Evolutionary conservation across 35 echinoderm and acorn worm genomes (phyloP).

Genomic region (Apostichopus parvimensis): DNA sequence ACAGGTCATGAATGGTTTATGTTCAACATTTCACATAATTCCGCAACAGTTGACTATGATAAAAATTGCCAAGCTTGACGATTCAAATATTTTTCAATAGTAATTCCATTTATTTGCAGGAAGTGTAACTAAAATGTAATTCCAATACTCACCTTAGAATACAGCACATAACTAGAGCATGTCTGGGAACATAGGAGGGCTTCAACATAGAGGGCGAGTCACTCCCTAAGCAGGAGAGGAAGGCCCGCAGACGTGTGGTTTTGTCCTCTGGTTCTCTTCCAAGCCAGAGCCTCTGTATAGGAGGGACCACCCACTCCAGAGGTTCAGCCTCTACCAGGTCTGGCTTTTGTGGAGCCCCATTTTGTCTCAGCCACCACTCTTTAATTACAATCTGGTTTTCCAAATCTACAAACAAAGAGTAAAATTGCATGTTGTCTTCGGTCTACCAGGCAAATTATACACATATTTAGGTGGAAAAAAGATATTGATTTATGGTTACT

Average conservation of each 20-base stretch:
- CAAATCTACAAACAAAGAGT: not conserved
- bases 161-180: conserved; percentile 91
- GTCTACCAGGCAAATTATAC: too few relatives aligned
- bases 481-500: too few relatives aligned
- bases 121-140: not conserved
- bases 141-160: conserved; percentile 78
- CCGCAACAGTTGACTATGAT: too few relatives aligned
- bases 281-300: conserved; percentile 80
- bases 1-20: too few relatives aligned
- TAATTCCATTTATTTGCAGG: not conserved
- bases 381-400: conserved; percentile 76
- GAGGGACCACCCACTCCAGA: conserved; percentile 72
- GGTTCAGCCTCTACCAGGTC: conserved; percentile 85
- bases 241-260: conserved; percentile 81
- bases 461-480: too few relatives aligned
- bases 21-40: too few relatives aligned
- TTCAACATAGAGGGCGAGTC: conserved; percentile 95
- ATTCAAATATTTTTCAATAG: too few relatives aligned
- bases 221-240: conserved; percentile 92
- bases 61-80: too few relatives aligned
- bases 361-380: conserved; percentile 88
- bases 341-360: conserved; percentile 83
- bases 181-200: conserved; percentile 91
- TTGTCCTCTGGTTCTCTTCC: conserved; percentile 91
- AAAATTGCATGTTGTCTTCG: too few relatives aligned